phyloP scores from a whole-genome alignment of 2,113 vertebrate genomes.

The Microtus montanus region DNA sequence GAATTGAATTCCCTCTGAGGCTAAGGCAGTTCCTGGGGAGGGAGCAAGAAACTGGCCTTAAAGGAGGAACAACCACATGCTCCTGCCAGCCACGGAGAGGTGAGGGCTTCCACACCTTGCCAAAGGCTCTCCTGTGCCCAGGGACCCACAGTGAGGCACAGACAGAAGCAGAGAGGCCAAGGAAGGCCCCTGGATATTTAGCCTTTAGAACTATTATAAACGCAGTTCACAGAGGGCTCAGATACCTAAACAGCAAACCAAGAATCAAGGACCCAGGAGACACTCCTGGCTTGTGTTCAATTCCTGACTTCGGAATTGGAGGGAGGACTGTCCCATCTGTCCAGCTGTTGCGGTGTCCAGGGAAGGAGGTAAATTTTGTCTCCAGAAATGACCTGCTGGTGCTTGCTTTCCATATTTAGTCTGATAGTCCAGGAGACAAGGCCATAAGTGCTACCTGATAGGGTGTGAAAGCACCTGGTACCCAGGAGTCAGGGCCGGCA shows the following conservation, averaged over 20 bases:
- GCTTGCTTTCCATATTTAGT: background rate
- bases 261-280: background rate
- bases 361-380: accelerated
- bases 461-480: background rate
- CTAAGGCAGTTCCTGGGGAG: background rate
- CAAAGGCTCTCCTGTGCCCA: background rate
- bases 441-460: background rate
- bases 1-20: background rate
- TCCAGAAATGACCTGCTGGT: no score
- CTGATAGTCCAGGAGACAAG: accelerated
- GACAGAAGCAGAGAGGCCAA: background rate
- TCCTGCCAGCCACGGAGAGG: accelerated
- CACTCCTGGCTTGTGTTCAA: background rate
- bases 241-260: background rate
- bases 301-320: background rate
- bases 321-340: accelerated
- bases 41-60: accelerated
- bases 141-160: background rate
- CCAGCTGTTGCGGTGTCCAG: background rate
- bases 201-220: no score
- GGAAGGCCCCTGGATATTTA: background rate
- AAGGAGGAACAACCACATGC: accelerated
- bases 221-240: accelerated
- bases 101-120: accelerated
- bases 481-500: accelerated